A percentile compares a stretch with the other conserved stretches of the same genome.
Conservation (phyloP, 2,113 vertebrate species). For the Azemiops feae region DNA sequence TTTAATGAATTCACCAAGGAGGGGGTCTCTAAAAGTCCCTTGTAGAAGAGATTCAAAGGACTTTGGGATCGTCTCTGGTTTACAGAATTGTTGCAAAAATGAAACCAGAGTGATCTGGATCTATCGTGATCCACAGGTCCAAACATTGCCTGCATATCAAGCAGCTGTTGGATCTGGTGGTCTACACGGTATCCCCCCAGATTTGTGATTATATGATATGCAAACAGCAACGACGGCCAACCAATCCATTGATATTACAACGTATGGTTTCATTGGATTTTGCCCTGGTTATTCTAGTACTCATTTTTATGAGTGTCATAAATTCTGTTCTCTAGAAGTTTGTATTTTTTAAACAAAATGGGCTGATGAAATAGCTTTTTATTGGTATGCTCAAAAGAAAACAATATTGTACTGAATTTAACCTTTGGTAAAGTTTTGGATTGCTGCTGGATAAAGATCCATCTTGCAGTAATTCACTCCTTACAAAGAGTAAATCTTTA, state of each 20-base stretch:
- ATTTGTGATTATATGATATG: not conserved
- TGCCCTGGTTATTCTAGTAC: not conserved
- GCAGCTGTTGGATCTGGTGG: not conserved
- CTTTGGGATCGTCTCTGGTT: too few relatives aligned
- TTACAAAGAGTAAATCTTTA: not conserved
- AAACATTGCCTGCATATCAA: not conserved
- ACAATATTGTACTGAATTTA: not conserved
- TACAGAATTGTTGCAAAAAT: not conserved
- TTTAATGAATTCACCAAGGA: not conserved
- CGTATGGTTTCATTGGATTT: not conserved
- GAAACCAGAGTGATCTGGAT: not conserved
- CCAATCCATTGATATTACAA: not conserved
- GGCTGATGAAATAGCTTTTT: conserved; percentile 55
- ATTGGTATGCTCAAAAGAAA: not conserved
- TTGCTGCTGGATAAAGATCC: not conserved
- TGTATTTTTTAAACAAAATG: conserved; percentile 60
- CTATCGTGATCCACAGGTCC: not conserved
- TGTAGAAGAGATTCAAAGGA: too few relatives aligned
- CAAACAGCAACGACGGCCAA: not conserved
- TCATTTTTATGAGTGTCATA: conserved; percentile 46
- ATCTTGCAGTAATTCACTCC: not conserved
- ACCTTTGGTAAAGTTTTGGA: not conserved
- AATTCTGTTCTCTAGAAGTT: conserved; percentile 66
- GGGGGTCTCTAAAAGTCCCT: not conserved
- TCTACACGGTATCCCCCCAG: not conserved